Percentiles rank a stretch among this genome's conserved stretches.
These are phyloP conservation scores for Urocitellus parryii DNA, from an alignment of 2,113 vertebrate genomes.

Conservation along the genomic window DNA sequence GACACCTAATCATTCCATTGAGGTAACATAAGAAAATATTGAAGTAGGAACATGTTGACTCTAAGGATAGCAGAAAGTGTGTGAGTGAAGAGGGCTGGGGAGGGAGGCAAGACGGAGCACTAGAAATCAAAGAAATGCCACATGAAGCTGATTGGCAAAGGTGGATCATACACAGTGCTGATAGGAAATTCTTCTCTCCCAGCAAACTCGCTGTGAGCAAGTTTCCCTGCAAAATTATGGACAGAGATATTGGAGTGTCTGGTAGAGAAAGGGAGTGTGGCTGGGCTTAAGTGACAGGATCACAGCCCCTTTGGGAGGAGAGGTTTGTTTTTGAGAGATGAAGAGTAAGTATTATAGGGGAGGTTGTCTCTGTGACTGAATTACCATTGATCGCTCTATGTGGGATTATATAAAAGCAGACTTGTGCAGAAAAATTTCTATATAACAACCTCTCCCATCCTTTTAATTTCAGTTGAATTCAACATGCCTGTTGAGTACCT, in stretches of 20 bases:
- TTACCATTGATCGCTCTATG: neutral
- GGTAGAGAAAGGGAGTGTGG: neutral
- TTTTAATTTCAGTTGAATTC: slow-evolving; percentile 22
- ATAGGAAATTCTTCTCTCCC: neutral
- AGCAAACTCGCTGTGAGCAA: neutral
- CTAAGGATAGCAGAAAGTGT: neutral
- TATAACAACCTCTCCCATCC: neutral
- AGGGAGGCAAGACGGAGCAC: neutral
- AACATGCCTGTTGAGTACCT: neutral
- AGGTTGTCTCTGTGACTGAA: neutral
- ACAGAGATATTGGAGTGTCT: neutral
- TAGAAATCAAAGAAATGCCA: neutral
- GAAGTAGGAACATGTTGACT: neutral
- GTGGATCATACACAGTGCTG: neutral
- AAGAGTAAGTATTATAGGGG: neutral
- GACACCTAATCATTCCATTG: neutral
- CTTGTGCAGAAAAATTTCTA: neutral
- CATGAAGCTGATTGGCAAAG: neutral
- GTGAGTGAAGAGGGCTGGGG: neutral
- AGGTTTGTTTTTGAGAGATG: neutral
- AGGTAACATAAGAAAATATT: neutral
- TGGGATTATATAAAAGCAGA: slow-evolving; percentile 21
- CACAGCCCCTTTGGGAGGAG: neutral
- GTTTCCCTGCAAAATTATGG: neutral
- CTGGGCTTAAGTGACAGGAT: neutral